phyloP scores from a whole-genome alignment of 2,113 vertebrate genomes.

The Sphaerodactylus townsendi region DNA sequence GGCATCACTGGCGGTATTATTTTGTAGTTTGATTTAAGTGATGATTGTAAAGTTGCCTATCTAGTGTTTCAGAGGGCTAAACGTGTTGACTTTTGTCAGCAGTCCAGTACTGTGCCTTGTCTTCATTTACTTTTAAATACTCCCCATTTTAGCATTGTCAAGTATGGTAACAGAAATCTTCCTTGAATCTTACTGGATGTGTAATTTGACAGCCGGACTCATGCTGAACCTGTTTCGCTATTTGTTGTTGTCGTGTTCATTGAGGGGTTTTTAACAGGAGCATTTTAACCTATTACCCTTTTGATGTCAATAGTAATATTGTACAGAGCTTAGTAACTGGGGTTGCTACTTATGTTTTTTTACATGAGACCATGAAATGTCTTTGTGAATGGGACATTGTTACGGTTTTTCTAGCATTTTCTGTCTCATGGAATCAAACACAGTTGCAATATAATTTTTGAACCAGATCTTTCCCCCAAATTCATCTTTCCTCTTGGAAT shows the following conservation, averaged over 20 bases:
- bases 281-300: not conserved
- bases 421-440: not conserved
- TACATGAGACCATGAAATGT: not conserved
- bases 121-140: too few relatives aligned
- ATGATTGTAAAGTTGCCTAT: too few relatives aligned
- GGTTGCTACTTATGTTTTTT: not conserved
- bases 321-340: not conserved
- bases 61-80: too few relatives aligned
- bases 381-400: not conserved
- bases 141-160: not conserved
- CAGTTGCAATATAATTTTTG: not conserved
- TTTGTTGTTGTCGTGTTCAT: not conserved
- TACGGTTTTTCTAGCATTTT: not conserved
- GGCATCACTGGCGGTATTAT: too few relatives aligned
- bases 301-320: not conserved
- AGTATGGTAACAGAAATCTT: not conserved
- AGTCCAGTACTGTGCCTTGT: too few relatives aligned
- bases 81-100: too few relatives aligned
- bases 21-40: too few relatives aligned
- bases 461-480: not conserved
- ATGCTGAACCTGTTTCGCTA: not conserved
- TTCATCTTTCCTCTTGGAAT: not conserved
- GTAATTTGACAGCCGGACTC: not conserved
- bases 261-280: not conserved
- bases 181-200: not conserved